These are phyloP conservation scores for Pteropus rufus DNA, from an alignment of 2,797 vertebrate species.

Conservation along the genomic window DNA sequence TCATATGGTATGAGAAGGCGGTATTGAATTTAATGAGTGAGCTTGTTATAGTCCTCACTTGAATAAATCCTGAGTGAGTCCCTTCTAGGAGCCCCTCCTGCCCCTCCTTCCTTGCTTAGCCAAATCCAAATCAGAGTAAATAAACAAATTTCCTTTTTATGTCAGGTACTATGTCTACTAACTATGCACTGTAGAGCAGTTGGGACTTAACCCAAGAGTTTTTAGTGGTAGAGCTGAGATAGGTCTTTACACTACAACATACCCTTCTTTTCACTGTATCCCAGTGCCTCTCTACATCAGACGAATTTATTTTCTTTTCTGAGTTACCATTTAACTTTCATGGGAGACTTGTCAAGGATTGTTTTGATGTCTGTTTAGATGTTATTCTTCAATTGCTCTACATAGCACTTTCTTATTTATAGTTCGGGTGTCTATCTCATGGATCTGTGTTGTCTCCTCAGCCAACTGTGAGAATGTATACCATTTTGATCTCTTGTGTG, in stretches of 20 bases:
- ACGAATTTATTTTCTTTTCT: slow-evolving; percentile 23
- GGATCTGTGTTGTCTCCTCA: background rate
- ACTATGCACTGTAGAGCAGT: background rate
- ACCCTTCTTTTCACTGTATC: background rate
- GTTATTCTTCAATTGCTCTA: background rate
- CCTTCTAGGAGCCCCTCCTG: background rate
- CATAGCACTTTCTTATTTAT: background rate
- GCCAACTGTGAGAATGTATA: background rate
- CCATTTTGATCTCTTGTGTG: background rate
- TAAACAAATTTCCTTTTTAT: slow-evolving; percentile 26
- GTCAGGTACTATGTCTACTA: background rate
- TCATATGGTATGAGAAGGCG: background rate
- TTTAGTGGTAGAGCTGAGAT: background rate
- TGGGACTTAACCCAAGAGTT: background rate
- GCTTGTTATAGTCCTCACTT: background rate
- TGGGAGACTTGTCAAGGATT: background rate
- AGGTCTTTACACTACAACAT: background rate
- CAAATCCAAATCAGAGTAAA: background rate
- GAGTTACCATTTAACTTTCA: background rate
- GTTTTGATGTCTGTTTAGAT: background rate
- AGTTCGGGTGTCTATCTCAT: background rate
- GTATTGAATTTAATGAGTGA: background rate
- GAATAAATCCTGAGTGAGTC: background rate
- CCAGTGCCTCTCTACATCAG: background rate
- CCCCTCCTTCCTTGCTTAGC: background rate